Base-by-base conservation (phyloP, 2,113 vertebrate genomes). In the Macquaria australasica region DNA sequence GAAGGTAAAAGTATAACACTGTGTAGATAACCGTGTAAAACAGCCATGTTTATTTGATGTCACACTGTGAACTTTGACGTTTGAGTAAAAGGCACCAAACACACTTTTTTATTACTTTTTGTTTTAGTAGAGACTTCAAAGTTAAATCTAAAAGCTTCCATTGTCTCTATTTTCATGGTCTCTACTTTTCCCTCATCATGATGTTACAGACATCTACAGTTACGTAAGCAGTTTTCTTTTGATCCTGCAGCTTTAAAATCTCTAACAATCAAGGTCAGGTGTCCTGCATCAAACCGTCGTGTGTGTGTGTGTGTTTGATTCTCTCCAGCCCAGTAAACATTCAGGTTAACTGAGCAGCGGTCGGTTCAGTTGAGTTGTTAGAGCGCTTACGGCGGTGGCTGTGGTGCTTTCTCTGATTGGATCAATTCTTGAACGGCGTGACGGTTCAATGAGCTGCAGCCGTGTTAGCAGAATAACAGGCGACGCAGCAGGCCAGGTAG, bases 251-350 rank as follows among this genome's bases (percentile, higher is more conserved):
- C 39, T 48, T 73, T 69, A 4, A 69, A 59, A 58, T 41, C 56
- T 69, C 18, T 8, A 11, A 39, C n/a, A 62, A 53, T 43, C 12
- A 69, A 41, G 62, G 50, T 63, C 55, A 62, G 60, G 68, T 58
- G 78, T 70, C 59, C 1, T 1, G 76, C 23, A 45, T 39, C 69
- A 60, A 73, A 12, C 62, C 53, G 3, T 62, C 71, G 16, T 48
- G 53, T 37, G 73, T 58, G 48, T 66, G 39, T 53, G 25, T 79
- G 73, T 63, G 56, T 41, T 11, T 79, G n/a, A 77, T 77, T 34
- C 5, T 64, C 16, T 82, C 28, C 78, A 23, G 84, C 15, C 64
- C 68, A 73, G 66, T 89, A 74, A 56, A 78, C 75, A 74, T 82
- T 70, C 77, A 86, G 64, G 73, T 87, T 79, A 84, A 73, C 5